Conservation (phyloP, 2,888 invertebrate species). For the Eretmocerus hayati region DNA sequence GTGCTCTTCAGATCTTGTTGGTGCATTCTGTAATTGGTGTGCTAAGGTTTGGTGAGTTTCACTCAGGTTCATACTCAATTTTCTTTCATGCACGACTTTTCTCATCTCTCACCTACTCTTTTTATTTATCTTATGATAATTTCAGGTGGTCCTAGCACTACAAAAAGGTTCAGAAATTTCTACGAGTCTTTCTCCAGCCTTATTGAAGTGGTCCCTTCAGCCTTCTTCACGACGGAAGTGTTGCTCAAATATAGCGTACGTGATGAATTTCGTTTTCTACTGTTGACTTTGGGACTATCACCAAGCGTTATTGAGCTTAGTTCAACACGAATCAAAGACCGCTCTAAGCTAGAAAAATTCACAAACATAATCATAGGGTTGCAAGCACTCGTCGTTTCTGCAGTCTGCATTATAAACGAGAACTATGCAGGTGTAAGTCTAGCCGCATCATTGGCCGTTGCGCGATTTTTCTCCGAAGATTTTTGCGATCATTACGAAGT, state of each 20-base stretch:
- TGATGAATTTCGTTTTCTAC: constrained; percentile 32
- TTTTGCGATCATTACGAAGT: constrained; percentile 42
- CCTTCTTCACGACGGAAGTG: constrained; percentile 39
- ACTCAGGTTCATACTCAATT: background rate
- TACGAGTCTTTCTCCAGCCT: constrained; percentile 38
- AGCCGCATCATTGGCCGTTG: constrained; percentile 35
- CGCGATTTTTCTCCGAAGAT: constrained; percentile 38
- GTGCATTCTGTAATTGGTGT: constrained; percentile 40
- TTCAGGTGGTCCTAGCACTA: constrained; percentile 33
- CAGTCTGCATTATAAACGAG: constrained; percentile 32
- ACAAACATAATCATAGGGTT: constrained; percentile 31
- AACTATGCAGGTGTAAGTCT: constrained; percentile 37
- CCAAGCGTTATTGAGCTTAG: constrained; percentile 36
- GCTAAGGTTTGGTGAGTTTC: constrained; percentile 38
- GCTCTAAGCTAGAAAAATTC: constrained; percentile 29
- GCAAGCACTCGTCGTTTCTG: constrained; percentile 29
- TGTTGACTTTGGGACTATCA: constrained; percentile 32
- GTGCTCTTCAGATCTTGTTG: constrained; percentile 40
- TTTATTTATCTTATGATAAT: no score
- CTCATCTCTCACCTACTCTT: no score
- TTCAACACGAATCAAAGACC: constrained; percentile 29
- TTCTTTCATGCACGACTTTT: no score
- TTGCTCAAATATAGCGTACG: constrained; percentile 32
- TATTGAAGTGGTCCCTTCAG: constrained; percentile 37
- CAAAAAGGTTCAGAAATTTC: constrained; percentile 35